These are phyloP conservation scores for Tolmerus cingulatus DNA, from an alignment of 2,888 invertebrate species.

Conservation along the genomic window DNA sequence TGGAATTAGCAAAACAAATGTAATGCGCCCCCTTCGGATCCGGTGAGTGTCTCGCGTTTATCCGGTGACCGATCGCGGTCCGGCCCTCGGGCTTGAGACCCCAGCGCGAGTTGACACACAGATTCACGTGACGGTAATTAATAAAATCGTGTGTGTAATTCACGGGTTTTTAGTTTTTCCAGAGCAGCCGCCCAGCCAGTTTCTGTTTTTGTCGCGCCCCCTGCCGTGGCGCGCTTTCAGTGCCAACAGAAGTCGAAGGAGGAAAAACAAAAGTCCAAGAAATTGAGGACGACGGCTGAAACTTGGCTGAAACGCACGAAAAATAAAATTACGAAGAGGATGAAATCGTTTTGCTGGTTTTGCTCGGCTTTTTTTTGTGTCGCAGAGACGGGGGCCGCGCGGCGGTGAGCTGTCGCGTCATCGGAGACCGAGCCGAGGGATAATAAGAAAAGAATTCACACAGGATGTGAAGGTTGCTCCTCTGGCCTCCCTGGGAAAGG, in stretches of 20 bases:
- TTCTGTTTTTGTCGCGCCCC: neutral
- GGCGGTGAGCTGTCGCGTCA: neutral
- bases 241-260: neutral
- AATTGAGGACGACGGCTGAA: neutral
- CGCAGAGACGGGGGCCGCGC: neutral
- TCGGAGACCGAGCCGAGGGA: neutral
- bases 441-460: neutral
- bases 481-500: neutral
- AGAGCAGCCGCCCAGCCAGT: neutral
- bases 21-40: neutral
- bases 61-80: neutral
- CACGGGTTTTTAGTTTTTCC: neutral
- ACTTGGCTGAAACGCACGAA: neutral
- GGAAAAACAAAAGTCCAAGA: neutral
- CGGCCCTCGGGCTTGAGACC: neutral
- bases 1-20: constrained; percentile 17
- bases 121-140: constrained; percentile 9
- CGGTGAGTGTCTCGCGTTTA: neutral
- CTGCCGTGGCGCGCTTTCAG: neutral
- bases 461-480: neutral
- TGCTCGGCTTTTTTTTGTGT: too few species aligned
- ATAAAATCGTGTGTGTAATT: constrained; percentile 3
- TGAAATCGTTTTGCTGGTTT: neutral
- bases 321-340: constrained; percentile 14
- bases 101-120: neutral